These are phyloP conservation scores for Orthochromis indermauri DNA, from an alignment of 2,113 vertebrate genomes.

Conservation along the genomic window DNA sequence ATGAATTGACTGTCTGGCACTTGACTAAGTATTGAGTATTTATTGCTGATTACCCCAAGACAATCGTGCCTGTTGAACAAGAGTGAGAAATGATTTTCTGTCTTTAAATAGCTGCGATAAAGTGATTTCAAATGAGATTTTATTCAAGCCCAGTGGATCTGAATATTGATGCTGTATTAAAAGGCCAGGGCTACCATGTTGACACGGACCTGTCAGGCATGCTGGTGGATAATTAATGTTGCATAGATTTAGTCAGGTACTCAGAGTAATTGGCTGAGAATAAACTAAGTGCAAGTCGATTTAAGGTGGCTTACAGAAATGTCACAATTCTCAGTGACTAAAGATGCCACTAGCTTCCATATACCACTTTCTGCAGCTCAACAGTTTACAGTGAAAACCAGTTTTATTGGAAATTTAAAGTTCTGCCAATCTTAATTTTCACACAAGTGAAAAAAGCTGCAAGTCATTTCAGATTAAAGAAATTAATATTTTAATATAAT, in stretches of 20 bases:
- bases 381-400: background rate
- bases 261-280: slow-evolving; percentile 10
- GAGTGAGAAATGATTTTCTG: background rate
- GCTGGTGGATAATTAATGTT: slow-evolving; percentile 7
- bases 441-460: background rate
- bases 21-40: slow-evolving; percentile 45
- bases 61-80: background rate
- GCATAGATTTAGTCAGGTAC: background rate
- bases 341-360: background rate
- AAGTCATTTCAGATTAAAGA: background rate
- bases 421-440: background rate
- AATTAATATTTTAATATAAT: background rate
- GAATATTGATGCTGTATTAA: slow-evolving; percentile 35
- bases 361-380: background rate
- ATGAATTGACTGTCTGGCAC: slow-evolving; percentile 1
- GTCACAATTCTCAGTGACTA: background rate
- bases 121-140: slow-evolving; percentile 15
- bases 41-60: slow-evolving; percentile 21
- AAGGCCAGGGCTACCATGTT: slow-evolving; percentile 6
- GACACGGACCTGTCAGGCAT: background rate
- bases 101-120: slow-evolving; percentile 2
- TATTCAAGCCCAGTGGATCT: background rate
- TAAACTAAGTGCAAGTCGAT: background rate
- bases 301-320: slow-evolving; percentile 1
- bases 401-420: background rate